A percentile compares a stretch with the other conserved stretches of the same genome.
Conservation (phyloP, 2,113 vertebrate genomes). For the Sinocyclocheilus maitianheensis region DNA sequence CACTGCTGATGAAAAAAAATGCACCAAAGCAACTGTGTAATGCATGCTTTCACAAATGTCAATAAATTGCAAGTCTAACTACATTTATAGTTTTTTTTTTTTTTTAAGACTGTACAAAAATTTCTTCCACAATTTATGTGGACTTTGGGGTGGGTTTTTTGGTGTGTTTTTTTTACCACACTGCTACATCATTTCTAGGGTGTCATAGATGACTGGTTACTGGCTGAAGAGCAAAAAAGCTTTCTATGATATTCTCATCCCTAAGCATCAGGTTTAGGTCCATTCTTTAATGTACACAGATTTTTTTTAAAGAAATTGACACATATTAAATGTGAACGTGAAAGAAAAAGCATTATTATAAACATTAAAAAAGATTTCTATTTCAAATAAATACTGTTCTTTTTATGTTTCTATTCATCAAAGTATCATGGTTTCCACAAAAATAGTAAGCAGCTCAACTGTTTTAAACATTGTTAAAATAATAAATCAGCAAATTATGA, state of each 20-base stretch:
- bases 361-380: too few species aligned
- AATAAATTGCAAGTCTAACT: neutral
- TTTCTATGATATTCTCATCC: neutral
- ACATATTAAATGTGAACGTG: too few species aligned
- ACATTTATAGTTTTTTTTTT: neutral
- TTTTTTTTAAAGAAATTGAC: too few species aligned
- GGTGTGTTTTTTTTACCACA: too few species aligned
- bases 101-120: neutral
- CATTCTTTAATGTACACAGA: neutral
- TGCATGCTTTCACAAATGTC: neutral
- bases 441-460: too few species aligned
- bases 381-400: too few species aligned
- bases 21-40: neutral
- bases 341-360: too few species aligned
- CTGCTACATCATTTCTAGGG: neutral
- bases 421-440: too few species aligned
- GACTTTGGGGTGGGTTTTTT: neutral
- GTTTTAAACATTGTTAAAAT: too few species aligned
- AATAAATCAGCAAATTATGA: too few species aligned
- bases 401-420: too few species aligned
- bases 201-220: too few species aligned
- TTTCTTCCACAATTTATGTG: neutral
- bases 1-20: conserved; percentile 1
- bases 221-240: neutral
- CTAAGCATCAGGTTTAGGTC: neutral